phyloP scores from a whole-genome alignment of 1,140 invertebrate genomes.

The Ceratina calcarata region DNA sequence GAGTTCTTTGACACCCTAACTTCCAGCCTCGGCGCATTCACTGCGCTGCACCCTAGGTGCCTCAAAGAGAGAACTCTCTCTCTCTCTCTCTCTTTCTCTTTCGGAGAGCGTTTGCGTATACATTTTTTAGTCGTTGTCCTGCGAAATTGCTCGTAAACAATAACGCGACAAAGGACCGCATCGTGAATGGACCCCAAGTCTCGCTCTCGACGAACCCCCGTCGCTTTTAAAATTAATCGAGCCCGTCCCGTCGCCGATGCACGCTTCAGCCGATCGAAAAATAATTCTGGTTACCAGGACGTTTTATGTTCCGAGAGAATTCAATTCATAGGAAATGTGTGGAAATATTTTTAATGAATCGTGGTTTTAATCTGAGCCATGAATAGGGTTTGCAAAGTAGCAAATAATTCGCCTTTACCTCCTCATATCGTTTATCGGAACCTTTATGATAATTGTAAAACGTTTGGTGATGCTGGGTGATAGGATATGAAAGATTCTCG shows the following conservation, averaged over 20 bases:
- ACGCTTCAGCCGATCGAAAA: background rate
- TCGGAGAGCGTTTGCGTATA: slow-evolving; percentile 21
- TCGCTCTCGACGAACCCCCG: background rate
- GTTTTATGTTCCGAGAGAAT: too few species aligned
- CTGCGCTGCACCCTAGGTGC: background rate
- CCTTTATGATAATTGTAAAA: too few species aligned
- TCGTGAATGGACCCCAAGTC: slow-evolving; percentile 21
- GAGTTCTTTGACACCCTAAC: slow-evolving; percentile 9
- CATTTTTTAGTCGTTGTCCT: slow-evolving; percentile 40
- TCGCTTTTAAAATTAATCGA: slow-evolving; percentile 43
- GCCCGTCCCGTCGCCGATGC: background rate
- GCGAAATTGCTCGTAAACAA: slow-evolving; percentile 50
- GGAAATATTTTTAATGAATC: too few species aligned
- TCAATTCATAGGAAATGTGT: too few species aligned
- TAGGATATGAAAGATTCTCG: background rate
- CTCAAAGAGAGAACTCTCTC: background rate
- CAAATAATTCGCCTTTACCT: too few species aligned
- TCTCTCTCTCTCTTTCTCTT: background rate
- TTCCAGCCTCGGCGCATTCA: background rate
- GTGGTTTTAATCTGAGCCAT: too few species aligned
- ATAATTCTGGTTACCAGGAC: too few species aligned
- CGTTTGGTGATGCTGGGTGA: too few species aligned
- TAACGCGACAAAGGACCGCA: slow-evolving; percentile 35
- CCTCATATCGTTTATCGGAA: too few species aligned
- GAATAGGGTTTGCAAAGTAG: too few species aligned